These are phyloP conservation scores for Drosophila picticornis DNA, from an alignment of 2,888 invertebrate genomes.

Conservation along the genomic window DNA sequence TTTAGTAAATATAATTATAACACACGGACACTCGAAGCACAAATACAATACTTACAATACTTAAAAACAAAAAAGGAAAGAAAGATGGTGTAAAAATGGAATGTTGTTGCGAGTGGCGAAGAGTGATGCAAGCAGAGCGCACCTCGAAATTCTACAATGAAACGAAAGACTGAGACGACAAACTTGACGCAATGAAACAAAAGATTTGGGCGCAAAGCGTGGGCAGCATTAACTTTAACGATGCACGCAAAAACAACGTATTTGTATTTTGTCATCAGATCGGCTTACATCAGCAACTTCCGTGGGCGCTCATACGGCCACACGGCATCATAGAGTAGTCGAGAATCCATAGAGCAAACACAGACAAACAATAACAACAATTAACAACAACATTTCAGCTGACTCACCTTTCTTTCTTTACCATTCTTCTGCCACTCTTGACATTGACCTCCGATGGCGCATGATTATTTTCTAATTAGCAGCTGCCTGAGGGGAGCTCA, in stretches of 20 bases:
- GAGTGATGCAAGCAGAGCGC: constrained; percentile 41
- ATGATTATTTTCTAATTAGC: constrained; percentile 77
- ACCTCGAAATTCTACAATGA: constrained; percentile 25
- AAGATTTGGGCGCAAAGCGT: constrained; percentile 20
- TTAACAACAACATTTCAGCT: constrained; percentile 28
- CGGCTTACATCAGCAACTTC: constrained; percentile 38
- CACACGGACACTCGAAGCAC: constrained; percentile 23
- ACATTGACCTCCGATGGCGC: constrained; percentile 67
- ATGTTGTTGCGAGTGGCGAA: constrained; percentile 40
- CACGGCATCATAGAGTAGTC: constrained; percentile 1
- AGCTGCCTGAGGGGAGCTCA: constrained; percentile 29
- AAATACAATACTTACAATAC: background rate
- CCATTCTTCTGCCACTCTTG: constrained; percentile 30
- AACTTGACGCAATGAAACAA: constrained; percentile 36
- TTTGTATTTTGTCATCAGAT: constrained; percentile 34
- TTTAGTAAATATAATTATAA: constrained; percentile 78
- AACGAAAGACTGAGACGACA: constrained; percentile 59
- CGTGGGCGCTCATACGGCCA: constrained; percentile 26
- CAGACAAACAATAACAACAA: background rate
- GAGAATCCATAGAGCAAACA: background rate
- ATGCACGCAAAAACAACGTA: constrained; percentile 6
- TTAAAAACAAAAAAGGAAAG: background rate
- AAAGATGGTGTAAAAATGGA: constrained; percentile 34
- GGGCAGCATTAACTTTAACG: constrained; percentile 29
- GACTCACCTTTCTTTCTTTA: constrained; percentile 43